Evolutionary conservation across 2,797 vertebrate genomes (phyloP), one percentile per base, ranked within the genome.

Genomic region (Falco novaeseelandiae): DNA sequence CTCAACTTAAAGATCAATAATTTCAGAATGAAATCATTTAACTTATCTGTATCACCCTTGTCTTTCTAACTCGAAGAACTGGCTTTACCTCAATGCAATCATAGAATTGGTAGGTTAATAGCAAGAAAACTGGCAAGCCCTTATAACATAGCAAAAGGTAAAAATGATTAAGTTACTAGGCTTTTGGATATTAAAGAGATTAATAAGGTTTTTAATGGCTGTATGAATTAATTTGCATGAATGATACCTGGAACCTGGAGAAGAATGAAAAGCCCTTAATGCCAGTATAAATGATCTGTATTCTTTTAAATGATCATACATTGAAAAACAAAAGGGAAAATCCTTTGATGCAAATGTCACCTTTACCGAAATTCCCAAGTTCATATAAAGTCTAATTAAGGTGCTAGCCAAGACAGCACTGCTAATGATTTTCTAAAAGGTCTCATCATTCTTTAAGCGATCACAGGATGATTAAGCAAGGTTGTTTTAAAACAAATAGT

Each of bases 171-270:
- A 96, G 77, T 72, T 87, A 95, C 96, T 97, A 83, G 57, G 70
- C 51, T 97, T 90, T 95, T 92, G 81, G 96, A 97, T 97, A 96
- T 96, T 94, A 89, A 96, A 92, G 94, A 98, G 94, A 98, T 98
- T 98, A 97, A 98, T 98, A 96, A 91, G 80, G 59, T 95, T 97
- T 97, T 97, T 96, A 95, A 96, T 94, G 87, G 82, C 65, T 97
- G 80, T 94, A 94, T 96, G 96, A 97, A 97, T 77, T 85, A 96
- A 98, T 98, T 97, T 97, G 95, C 93, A 87, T 97, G 97, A 98
- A 89, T 94, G 96, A 97, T 98, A 96, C 95, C 94, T 93, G 91
- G 55, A 97, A 95, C 83, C 14, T 85, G 32, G 22, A 87, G 38
- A 92, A 93, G 92, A 95, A 92, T 78, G 71, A 63, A 96, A 92